Percentiles rank a stretch among this genome's conserved stretches.
phyloP scores from a whole-genome alignment of 2,113 vertebrate genomes.

The Cnemophilus loriae region DNA sequence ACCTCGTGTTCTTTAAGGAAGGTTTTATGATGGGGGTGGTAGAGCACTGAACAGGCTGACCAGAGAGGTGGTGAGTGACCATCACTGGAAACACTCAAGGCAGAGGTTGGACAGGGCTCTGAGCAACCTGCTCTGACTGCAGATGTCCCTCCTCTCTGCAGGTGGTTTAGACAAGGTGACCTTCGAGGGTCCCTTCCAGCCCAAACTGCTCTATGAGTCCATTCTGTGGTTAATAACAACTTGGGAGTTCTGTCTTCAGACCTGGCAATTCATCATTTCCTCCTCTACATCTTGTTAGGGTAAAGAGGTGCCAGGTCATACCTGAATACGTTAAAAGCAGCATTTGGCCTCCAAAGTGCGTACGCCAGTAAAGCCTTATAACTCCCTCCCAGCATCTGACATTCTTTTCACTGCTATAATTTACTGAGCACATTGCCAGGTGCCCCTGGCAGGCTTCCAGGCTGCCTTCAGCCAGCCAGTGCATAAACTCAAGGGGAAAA shows the following conservation, averaged over 20 bases:
- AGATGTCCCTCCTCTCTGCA: not conserved
- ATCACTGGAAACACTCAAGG: not conserved
- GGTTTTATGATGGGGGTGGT: not conserved
- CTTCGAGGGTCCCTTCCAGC: not conserved
- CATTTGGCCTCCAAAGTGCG: not conserved
- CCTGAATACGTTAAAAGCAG: constrained; percentile 21
- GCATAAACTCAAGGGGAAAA: not conserved
- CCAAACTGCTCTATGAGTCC: not conserved
- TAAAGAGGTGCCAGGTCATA: not conserved
- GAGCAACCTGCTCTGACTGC: not conserved
- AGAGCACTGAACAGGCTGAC: not conserved
- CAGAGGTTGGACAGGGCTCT: not conserved
- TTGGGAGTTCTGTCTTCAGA: not conserved
- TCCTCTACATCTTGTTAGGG: not conserved
- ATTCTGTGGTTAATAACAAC: not conserved
- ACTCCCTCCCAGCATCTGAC: not conserved
- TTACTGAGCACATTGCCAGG: constrained; percentile 35
- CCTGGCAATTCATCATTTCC: not conserved
- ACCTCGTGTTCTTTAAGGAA: not conserved
- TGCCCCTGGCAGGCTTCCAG: constrained; percentile 20
- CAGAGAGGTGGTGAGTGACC: not conserved
- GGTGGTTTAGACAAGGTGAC: not conserved
- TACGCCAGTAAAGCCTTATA: not conserved
- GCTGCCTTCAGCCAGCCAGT: not conserved
- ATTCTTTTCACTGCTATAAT: constrained; percentile 19